Base-by-base conservation (phyloP, 2,113 vertebrate genomes). In the Neodontobutis hainanensis region DNA sequence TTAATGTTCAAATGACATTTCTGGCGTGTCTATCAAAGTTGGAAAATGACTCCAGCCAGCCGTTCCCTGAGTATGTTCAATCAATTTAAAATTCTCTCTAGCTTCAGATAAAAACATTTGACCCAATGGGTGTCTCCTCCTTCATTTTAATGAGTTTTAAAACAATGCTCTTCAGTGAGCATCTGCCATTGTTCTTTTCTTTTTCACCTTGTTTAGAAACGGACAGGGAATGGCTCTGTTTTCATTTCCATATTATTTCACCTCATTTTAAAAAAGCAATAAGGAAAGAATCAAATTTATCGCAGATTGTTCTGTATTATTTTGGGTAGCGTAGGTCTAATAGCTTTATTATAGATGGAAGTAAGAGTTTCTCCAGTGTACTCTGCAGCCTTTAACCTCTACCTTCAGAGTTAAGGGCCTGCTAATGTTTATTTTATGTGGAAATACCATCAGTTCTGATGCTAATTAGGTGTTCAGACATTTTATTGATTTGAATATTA, bases 141-240 rank as follows among this genome's bases (percentile, higher is more conserved):
- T 90, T 89, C 79, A 88, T 89, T 88, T 89, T 85, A 89, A 91
- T 87, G 78, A 83, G 79, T 80, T 81, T 56, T 63, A 61, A 84
- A 86, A 79, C 65, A 58, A 68, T 65, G 50, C 55, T 72, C 68
- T 47, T 63, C 81, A 70, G n/a, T n/a, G n/a, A n/a, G n/a, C n/a
- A n/a, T 66, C 77, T 88, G 87, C 79, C 84, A 75, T 52, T 40
- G 19, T 50, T 85, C 61, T 72, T 86, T 84, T 77, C 59, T 76
- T 65, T 48, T 52, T n/a, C 58, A 27, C 51, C 56, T 57, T 75
- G 65, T 70, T 70, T 71, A 59, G 61, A 59, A 60, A 35, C 46
- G 34, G 58, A n/a, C 36, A 16, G 43, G 6, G 40, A 65, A 60
- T 10, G 40, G 46, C 52, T 46, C 8, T 6, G 6, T 12, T 63